Evolutionary conservation across 2,113 vertebrate species (phyloP).

Genomic region (Python bivittatus): DNA sequence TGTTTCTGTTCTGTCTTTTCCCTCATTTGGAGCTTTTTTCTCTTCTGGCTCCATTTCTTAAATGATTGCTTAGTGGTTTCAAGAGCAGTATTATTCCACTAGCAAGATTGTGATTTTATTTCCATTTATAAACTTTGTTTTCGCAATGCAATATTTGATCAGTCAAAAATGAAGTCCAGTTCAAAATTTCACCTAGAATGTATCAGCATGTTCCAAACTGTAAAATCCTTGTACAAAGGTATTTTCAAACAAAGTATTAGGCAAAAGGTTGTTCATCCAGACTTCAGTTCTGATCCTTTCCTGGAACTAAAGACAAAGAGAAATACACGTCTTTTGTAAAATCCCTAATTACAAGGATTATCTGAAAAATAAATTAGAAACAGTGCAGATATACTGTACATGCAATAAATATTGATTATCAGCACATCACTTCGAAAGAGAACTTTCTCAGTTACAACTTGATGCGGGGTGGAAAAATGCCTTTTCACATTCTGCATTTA

Average conservation of each 20-base stretch:
- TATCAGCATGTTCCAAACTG: slow-evolving; percentile 39
- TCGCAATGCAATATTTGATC: slow-evolving; percentile 31
- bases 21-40: not conserved
- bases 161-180: not conserved
- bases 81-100: not conserved
- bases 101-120: not conserved
- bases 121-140: slow-evolving; percentile 26
- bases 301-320: slow-evolving; percentile 39
- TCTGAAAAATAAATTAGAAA: slow-evolving; percentile 27
- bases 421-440: slow-evolving; percentile 41
- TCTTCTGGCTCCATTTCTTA: not conserved
- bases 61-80: not conserved
- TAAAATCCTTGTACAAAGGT: slow-evolving; percentile 32
- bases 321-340: slow-evolving; percentile 37
- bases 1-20: not conserved
- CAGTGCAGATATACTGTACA: not conserved
- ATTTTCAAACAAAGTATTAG: slow-evolving; percentile 37
- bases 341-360: slow-evolving; percentile 25
- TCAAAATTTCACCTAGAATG: not conserved
- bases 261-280: slow-evolving; percentile 33
- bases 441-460: slow-evolving; percentile 23
- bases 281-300: slow-evolving; percentile 18
- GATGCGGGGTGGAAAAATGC: not conserved
- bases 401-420: slow-evolving; percentile 42
- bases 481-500: slow-evolving; percentile 21